These are phyloP conservation scores for Synchiropus splendidus DNA, from an alignment of 2,113 vertebrate species.

Conservation along the genomic window DNA sequence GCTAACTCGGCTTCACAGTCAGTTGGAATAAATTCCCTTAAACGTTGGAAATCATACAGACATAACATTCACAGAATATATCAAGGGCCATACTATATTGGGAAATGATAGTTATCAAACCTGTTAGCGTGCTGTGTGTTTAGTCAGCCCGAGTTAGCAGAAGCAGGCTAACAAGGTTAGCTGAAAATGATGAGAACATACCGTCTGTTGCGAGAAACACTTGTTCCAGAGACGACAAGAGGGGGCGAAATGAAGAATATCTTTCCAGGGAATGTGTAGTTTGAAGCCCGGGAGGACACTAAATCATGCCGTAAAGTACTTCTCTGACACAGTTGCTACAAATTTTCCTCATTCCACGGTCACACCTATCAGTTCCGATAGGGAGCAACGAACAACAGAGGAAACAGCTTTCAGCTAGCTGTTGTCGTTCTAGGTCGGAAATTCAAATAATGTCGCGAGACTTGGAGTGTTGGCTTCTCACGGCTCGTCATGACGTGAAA, in stretches of 20 bases:
- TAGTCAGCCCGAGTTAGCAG: conserved; percentile 4
- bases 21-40: too few species aligned
- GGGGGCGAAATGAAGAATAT: background rate
- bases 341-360: conserved; percentile 29
- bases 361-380: conserved; percentile 39
- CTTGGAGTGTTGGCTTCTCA: background rate
- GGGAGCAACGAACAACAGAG: conserved; percentile 30
- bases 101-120: too few species aligned
- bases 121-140: too few species aligned
- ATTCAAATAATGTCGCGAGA: conserved; percentile 62
- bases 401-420: conserved; percentile 17
- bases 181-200: conserved; percentile 44
- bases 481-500: too few species aligned
- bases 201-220: conserved; percentile 49
- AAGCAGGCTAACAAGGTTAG: conserved; percentile 47
- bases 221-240: conserved; percentile 21
- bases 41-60: too few species aligned
- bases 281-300: background rate
- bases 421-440: conserved; percentile 39
- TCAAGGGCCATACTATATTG: too few species aligned
- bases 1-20: too few species aligned
- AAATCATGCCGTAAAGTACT: conserved; percentile 8
- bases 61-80: too few species aligned
- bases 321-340: conserved; percentile 9
- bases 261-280: conserved; percentile 1